Evolutionary conservation across 2,888 invertebrate species (phyloP).

Genomic region (Eilema caniola): DNA sequence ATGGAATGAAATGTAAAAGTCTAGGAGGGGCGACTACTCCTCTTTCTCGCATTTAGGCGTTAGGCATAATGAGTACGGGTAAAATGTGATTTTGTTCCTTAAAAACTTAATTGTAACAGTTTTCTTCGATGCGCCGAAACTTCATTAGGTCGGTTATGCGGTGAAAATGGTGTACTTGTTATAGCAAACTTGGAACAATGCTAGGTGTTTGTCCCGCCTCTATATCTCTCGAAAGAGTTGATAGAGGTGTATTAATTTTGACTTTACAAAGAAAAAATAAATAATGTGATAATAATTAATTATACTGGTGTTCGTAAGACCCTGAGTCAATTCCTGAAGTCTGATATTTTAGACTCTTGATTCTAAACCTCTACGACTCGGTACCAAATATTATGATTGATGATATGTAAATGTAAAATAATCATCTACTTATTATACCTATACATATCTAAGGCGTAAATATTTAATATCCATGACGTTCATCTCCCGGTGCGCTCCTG

Average conservation of each 20-base stretch:
- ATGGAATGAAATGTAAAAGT: constrained; percentile 84
- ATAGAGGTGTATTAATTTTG: too few relatives aligned
- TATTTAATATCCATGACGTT: background rate
- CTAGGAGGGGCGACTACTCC: constrained; percentile 72
- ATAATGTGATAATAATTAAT: too few relatives aligned
- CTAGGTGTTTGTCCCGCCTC: too few relatives aligned
- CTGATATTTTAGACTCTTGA: background rate
- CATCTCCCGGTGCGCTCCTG: constrained; percentile 14
- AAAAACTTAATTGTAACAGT: background rate
- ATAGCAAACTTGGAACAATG: too few relatives aligned
- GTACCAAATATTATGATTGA: background rate
- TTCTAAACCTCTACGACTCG: background rate
- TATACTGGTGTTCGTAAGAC: background rate
- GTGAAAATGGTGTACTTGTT: too few relatives aligned
- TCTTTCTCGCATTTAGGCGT: constrained; percentile 53
- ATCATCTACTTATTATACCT: background rate
- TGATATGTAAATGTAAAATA: background rate
- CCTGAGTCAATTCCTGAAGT: background rate
- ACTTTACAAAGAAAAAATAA: too few relatives aligned
- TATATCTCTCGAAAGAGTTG: too few relatives aligned
- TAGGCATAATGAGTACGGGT: constrained; percentile 21
- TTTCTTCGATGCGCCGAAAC: too few relatives aligned
- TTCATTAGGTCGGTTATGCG: too few relatives aligned
- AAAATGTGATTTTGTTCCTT: background rate
- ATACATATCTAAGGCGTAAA: background rate